These are phyloP conservation scores for Meganola albula DNA, from an alignment of 2,888 invertebrate genomes.

Conservation along the genomic window DNA sequence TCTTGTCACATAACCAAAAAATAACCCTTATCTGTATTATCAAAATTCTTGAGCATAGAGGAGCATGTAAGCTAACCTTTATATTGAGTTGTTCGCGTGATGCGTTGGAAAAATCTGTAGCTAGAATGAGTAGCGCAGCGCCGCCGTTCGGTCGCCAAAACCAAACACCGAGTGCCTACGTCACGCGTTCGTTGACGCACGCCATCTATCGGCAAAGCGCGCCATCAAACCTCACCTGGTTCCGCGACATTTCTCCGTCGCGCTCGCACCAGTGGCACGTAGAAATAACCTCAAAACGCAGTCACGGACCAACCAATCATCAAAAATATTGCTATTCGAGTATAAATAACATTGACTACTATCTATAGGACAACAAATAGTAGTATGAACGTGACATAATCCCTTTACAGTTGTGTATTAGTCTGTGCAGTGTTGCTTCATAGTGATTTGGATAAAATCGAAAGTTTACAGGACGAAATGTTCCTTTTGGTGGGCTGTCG, in stretches of 20 bases:
- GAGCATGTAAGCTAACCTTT: slow-evolving; percentile 51
- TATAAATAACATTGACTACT: slow-evolving; percentile 54
- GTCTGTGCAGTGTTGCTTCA: slow-evolving; percentile 44
- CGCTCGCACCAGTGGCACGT: slow-evolving; percentile 73
- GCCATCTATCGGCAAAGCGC: slow-evolving; percentile 59
- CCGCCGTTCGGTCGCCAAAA: slow-evolving; percentile 70
- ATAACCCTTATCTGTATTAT: no score
- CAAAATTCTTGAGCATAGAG: slow-evolving; percentile 24
- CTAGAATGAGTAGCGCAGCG: slow-evolving; percentile 71
- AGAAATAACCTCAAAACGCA: slow-evolving; percentile 73
- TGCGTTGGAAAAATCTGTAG: slow-evolving; percentile 74
- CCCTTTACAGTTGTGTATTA: slow-evolving; percentile 33
- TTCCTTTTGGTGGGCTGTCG: slow-evolving; percentile 74
- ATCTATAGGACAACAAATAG: slow-evolving; percentile 37
- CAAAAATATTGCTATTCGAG: slow-evolving; percentile 57
- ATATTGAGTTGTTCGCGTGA: slow-evolving; percentile 55
- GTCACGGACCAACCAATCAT: slow-evolving; percentile 54
- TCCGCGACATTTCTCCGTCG: slow-evolving; percentile 64
- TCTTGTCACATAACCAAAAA: no score
- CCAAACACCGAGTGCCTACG: slow-evolving; percentile 56
- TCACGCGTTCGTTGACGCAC: slow-evolving; percentile 47
- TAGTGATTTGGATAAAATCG: slow-evolving; percentile 61
- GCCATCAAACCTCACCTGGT: slow-evolving; percentile 49
- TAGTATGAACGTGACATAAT: slow-evolving; percentile 49
- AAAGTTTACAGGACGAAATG: slow-evolving; percentile 71